phyloP scores from a whole-genome alignment of 2,113 vertebrate genomes.

The Willisornis vidua region DNA sequence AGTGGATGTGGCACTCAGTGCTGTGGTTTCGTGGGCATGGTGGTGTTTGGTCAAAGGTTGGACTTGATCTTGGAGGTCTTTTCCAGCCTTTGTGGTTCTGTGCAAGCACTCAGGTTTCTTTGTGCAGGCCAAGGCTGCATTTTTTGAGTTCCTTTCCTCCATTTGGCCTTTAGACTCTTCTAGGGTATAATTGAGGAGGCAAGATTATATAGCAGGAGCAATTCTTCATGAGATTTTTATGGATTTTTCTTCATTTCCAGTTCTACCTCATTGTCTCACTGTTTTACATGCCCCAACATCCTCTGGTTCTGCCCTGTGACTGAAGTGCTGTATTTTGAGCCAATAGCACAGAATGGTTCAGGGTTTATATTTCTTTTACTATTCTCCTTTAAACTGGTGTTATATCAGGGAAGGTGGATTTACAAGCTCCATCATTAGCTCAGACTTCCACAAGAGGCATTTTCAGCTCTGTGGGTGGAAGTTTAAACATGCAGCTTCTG shows the following conservation, averaged over 20 bases:
- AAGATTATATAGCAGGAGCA: neutral
- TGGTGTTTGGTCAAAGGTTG: neutral
- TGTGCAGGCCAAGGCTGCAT: neutral
- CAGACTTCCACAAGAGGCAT: neutral
- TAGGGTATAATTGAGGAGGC: neutral
- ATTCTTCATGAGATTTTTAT: neutral
- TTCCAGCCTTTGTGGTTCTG: neutral
- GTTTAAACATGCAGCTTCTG: neutral
- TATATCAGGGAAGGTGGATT: conserved; percentile 8
- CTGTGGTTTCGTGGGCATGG: neutral
- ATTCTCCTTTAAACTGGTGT: neutral
- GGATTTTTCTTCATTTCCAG: neutral
- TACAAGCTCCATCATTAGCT: neutral
- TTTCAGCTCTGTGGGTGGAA: neutral
- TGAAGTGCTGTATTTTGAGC: neutral
- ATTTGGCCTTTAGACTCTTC: neutral
- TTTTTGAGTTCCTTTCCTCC: neutral
- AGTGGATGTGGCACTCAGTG: neutral
- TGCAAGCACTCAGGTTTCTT: neutral
- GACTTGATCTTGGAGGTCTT: neutral
- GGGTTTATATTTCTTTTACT: neutral
- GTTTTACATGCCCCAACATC: neutral
- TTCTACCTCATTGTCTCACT: neutral
- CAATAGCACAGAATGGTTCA: neutral
- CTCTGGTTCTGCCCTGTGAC: neutral